These are phyloP conservation scores for Peucedramus taeniatus DNA, from an alignment of 2,113 vertebrate species.

Conservation along the genomic window DNA sequence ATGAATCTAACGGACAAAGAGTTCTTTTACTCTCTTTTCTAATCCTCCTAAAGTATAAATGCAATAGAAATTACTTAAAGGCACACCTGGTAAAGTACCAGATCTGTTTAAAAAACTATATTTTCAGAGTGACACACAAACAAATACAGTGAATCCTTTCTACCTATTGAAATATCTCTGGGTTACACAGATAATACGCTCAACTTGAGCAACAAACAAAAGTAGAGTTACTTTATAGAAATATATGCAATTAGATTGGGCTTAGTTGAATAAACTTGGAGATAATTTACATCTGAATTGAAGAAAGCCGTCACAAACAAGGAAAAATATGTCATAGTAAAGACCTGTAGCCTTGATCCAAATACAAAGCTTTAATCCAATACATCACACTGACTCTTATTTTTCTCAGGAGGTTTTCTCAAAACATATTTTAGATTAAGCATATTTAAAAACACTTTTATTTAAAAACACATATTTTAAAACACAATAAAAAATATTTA, in stretches of 20 bases:
- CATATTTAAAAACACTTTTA: background rate
- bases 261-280: slow-evolving; percentile 39
- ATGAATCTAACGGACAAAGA: slow-evolving; percentile 67
- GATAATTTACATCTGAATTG: slow-evolving; percentile 54
- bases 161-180: background rate
- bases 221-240: slow-evolving; percentile 25
- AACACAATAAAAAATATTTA: too few species aligned
- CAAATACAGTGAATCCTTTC: slow-evolving; percentile 47
- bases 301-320: slow-evolving; percentile 4
- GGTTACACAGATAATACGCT: background rate
- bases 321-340: slow-evolving; percentile 43
- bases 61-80: slow-evolving; percentile 63
- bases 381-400: background rate
- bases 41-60: slow-evolving; percentile 68
- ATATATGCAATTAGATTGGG: slow-evolving; percentile 36
- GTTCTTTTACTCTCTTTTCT: slow-evolving; percentile 67
- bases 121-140: slow-evolving; percentile 53
- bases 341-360: background rate
- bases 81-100: slow-evolving; percentile 65
- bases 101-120: slow-evolving; percentile 51
- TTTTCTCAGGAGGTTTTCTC: background rate
- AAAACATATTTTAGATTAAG: background rate
- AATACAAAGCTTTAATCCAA: background rate
- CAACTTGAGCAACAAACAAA: slow-evolving; percentile 19
- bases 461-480: background rate